Evolutionary conservation across 1,140 invertebrate genomes (phyloP).

Genomic region (Drosophila trapezifrons): DNA sequence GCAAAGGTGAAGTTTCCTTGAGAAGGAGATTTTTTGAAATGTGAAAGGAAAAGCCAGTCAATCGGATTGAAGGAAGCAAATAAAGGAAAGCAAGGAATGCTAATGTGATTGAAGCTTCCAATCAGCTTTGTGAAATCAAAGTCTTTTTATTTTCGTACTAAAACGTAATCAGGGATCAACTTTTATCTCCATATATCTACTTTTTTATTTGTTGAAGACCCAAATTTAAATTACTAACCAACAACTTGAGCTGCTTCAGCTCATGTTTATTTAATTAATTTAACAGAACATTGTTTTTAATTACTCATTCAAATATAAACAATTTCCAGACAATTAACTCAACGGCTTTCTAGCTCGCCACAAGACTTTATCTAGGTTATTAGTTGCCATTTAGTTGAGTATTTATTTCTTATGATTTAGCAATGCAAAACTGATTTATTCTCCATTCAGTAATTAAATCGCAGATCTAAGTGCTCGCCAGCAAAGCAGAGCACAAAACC

Average conservation of each 20-base stretch:
- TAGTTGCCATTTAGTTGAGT: constrained; percentile 33
- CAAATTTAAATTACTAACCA: neutral
- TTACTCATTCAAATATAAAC: constrained; percentile 15
- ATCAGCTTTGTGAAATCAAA: constrained; percentile 15
- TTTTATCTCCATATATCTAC: no score
- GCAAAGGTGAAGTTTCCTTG: constrained; percentile 38
- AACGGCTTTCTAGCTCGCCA: neutral
- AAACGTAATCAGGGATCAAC: neutral
- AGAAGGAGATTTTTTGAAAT: neutral
- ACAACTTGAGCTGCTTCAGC: neutral
- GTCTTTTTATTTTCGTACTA: neutral
- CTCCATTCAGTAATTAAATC: constrained; percentile 33
- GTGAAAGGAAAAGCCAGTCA: constrained; percentile 2
- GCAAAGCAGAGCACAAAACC: constrained; percentile 41
- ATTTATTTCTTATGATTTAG: constrained; percentile 9
- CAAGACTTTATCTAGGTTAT: constrained; percentile 25
- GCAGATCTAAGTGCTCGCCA: constrained; percentile 14
- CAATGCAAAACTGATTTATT: constrained; percentile 25
- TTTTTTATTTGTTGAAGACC: neutral
- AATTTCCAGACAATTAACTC: constrained; percentile 22
- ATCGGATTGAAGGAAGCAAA: constrained; percentile 21
- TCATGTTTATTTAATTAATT: constrained; percentile 2
- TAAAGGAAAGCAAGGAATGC: constrained; percentile 6
- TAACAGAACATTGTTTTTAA: constrained; percentile 9
- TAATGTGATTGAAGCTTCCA: constrained; percentile 4